A percentile compares a stretch with the other conserved stretches of the same genome.
phyloP scores from a whole-genome alignment of 1,140 invertebrate genomes.

The Sarcophaga bullata region DNA sequence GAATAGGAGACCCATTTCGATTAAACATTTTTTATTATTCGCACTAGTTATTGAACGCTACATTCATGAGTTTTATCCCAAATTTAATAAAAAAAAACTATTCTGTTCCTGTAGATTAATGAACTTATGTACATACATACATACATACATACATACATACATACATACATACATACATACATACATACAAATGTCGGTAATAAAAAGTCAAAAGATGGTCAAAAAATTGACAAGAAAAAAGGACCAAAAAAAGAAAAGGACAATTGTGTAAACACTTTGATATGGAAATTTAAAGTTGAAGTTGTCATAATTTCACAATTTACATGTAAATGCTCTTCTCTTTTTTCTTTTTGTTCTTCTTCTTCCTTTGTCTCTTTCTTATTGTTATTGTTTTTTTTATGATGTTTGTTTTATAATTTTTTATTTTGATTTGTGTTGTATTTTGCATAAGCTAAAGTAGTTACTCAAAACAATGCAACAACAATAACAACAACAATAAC shows the following conservation, averaged over 20 bases:
- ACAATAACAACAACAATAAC: not conserved
- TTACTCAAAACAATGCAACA: not conserved
- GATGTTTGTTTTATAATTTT: not conserved
- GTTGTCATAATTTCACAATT: slow-evolving; percentile 7
- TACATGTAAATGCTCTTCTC: not conserved
- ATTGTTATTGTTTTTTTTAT: not conserved
- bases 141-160: not conserved
- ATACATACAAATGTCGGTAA: no score
- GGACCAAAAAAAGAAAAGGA: not conserved
- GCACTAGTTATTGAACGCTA: no score
- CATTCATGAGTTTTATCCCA: no score
- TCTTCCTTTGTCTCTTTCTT: not conserved
- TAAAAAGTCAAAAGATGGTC: no score
- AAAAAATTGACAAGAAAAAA: no score
- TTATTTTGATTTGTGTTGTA: not conserved
- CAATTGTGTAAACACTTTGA: slow-evolving; percentile 11
- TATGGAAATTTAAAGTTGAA: not conserved
- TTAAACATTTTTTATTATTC: no score
- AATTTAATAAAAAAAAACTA: no score
- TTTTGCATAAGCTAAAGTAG: not conserved
- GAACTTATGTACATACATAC: not conserved
- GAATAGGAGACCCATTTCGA: no score
- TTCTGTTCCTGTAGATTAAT: no score
- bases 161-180: not conserved
- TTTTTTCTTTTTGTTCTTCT: no score